phyloP scores from a whole-genome alignment of 2,888 invertebrate genomes.

The Lamellibrachia satsuma region DNA sequence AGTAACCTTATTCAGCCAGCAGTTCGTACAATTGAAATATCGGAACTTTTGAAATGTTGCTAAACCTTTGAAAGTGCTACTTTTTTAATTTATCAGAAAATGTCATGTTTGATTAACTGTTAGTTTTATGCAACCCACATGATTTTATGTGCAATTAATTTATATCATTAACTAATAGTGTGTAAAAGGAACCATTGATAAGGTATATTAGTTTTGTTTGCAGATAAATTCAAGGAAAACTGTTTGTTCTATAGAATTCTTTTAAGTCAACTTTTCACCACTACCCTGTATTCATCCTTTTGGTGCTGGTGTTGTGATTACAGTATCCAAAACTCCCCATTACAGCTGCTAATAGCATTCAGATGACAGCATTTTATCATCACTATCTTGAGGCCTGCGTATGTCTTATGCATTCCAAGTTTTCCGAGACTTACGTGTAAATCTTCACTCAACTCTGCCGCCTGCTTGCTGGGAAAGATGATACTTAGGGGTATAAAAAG shows the following conservation, averaged over 20 bases:
- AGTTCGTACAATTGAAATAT: not conserved
- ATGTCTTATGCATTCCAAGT: not conserved
- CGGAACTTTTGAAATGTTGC: not conserved
- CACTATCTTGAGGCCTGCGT: not conserved
- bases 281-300: not conserved
- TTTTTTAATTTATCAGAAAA: too few species aligned
- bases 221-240: not conserved
- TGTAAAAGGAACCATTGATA: not conserved
- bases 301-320: not conserved
- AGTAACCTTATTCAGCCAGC: not conserved
- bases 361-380: not conserved
- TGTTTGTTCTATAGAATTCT: not conserved
- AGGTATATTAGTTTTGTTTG: not conserved
- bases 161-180: not conserved
- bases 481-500: not conserved
- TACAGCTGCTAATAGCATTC: not conserved
- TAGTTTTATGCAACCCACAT: not conserved
- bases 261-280: not conserved
- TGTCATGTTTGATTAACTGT: not conserved
- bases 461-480: not conserved
- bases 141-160: not conserved
- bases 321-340: not conserved
- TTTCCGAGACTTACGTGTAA: not conserved
- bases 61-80: too few species aligned
- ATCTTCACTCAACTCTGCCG: not conserved